Base-by-base conservation (phyloP, 2,797 vertebrate species). In the Sphenodon punctatus region DNA sequence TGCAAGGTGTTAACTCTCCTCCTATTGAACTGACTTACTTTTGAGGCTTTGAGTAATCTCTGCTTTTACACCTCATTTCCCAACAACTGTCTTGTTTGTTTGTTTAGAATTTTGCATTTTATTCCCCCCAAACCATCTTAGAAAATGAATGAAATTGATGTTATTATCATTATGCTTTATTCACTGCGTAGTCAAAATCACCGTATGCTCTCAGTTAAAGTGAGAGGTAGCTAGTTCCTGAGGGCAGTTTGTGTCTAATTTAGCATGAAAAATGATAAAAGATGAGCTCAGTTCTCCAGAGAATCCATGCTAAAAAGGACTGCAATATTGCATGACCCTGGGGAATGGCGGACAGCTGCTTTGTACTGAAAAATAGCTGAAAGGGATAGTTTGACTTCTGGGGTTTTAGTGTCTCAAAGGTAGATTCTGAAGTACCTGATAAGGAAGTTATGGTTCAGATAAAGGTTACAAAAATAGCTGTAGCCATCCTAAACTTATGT, bases 391-490 rank as follows among this genome's bases (percentile, higher is more conserved):
- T 81, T 66, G 49, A 82, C 88, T 93, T 93, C 94, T 34, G 92
- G 88, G 86, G 88, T 74, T 86, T 93, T 89, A 86, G 67, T 77
- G 86, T 94, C 88, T 93, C 91, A 81, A 89, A 93, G 86, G 91
- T 88, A 87, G 93, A 93, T 90, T 95, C 90, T 90, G 94, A 95
- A 95, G 93, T 90, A 93, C 90, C 93, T 95, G 94, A 94, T 82
- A 80, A 95, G 95, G 94, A 96, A 96, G 93, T 93, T 95, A 92
- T 93, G 94, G 95, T 96, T 96, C 96, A 96, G 88, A 93, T 84
- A 91, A 94, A 95, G 95, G 95, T 95, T 96, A 96, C 89, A 89
- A 95, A 95, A 96, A 96, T 94, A 96, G 94, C 91, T 91, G 89
- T 91, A 92, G 88, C 95, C 88, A 91, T 94, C 89, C 84, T 81